Evolutionary conservation across 2,888 invertebrate species (phyloP).

Genomic region (Thyatira batis): DNA sequence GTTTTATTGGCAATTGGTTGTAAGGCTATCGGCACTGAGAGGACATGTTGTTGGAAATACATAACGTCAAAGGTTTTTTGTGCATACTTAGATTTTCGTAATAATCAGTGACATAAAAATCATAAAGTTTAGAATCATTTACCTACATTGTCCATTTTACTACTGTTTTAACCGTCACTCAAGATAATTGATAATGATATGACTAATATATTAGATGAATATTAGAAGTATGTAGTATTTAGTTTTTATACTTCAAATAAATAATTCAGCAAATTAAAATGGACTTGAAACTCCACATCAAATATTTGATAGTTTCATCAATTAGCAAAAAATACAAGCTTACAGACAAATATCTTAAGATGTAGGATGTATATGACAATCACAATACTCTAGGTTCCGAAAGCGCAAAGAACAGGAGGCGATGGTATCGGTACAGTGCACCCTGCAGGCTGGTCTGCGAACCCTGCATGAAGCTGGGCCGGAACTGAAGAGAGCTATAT

Average conservation of each 20-base stretch:
- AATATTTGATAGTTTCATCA: no score
- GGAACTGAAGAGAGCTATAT: slow-evolving; percentile 98
- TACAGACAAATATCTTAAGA: background rate
- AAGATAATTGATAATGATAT: background rate
- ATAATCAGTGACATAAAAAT: background rate
- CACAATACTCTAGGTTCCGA: slow-evolving; percentile 86
- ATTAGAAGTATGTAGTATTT: background rate
- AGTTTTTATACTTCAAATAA: background rate
- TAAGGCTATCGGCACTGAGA: slow-evolving; percentile 10
- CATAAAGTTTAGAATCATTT: background rate
- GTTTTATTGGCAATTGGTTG: slow-evolving; percentile 20
- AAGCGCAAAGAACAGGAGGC: slow-evolving; percentile 95
- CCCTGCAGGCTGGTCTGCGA: slow-evolving; percentile 96
- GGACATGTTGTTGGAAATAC: slow-evolving; percentile 41
- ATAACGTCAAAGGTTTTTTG: slow-evolving; percentile 16
- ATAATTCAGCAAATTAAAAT: background rate
- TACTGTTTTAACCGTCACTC: background rate
- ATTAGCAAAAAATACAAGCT: no score
- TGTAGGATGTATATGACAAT: background rate
- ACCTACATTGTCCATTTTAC: background rate
- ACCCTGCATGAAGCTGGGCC: slow-evolving; percentile 99
- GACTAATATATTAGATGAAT: background rate
- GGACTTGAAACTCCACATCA: background rate
- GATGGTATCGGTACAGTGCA: slow-evolving; percentile 74
- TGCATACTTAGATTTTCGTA: background rate